phyloP scores from a whole-genome alignment of 2,113 vertebrate genomes.

The Anhinga anhinga region DNA sequence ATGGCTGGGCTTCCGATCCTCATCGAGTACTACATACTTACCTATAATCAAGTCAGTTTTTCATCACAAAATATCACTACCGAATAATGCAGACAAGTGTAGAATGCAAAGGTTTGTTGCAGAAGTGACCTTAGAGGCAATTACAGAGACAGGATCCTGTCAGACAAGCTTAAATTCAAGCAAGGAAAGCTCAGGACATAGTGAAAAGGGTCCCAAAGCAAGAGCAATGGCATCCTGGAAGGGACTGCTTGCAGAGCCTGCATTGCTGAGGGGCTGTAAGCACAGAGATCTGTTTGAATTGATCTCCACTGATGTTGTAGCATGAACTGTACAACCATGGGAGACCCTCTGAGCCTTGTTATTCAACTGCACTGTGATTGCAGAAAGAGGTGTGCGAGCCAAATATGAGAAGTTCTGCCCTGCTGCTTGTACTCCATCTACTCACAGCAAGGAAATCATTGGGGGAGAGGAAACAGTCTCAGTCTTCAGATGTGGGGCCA shows the following conservation, averaged over 20 bases:
- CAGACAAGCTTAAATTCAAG: neutral
- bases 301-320: neutral
- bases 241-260: neutral
- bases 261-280: neutral
- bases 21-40: neutral
- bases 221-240: neutral
- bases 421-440: neutral
- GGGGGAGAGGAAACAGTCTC: neutral
- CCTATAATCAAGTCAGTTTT: neutral
- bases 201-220: neutral
- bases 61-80: neutral
- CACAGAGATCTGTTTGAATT: neutral
- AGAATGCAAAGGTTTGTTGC: neutral
- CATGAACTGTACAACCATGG: neutral
- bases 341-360: neutral
- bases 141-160: neutral
- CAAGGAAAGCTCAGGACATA: neutral
- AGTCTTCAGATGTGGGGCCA: neutral
- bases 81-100: neutral
- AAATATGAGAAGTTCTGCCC: neutral
- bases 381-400: neutral
- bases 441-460: neutral
- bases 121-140: neutral
- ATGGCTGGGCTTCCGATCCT: neutral
- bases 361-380: neutral